A percentile compares a stretch with the other conserved stretches of the same genome.
Conservation (phyloP, 1,140 invertebrate species). For the Caenorhabditis latens region DNA sequence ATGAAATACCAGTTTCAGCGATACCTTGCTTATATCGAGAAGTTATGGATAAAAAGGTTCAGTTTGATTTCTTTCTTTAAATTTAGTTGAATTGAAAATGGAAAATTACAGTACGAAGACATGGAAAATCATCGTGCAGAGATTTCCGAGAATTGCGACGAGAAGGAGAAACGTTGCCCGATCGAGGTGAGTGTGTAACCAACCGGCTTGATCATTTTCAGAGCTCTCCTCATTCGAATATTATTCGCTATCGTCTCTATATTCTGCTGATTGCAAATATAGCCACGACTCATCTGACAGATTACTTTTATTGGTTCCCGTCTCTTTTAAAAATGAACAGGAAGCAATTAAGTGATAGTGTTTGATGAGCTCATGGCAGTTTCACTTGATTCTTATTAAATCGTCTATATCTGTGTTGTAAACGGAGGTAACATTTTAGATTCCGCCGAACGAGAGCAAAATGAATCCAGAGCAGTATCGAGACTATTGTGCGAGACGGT, state of each 20-base stretch:
- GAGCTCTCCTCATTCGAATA: too few species aligned
- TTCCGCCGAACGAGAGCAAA: not conserved
- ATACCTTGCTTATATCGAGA: conserved; percentile 16
- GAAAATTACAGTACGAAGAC: not conserved
- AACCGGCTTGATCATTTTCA: too few species aligned
- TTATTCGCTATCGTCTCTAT: conserved; percentile 21
- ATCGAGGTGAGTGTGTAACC: too few species aligned
- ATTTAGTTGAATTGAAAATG: not conserved
- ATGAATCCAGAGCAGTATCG: not conserved
- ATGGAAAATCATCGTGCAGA: not conserved
- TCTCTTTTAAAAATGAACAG: not conserved
- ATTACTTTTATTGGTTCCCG: conserved; percentile 19
- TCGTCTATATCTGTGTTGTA: not conserved
- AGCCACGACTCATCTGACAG: not conserved
- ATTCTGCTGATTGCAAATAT: not conserved
- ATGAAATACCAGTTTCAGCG: not conserved
- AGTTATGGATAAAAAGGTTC: conserved; percentile 27
- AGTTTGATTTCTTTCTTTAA: not conserved
- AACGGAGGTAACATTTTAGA: not conserved
- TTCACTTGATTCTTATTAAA: not conserved
- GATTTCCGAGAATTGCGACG: too few species aligned
- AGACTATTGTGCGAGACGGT: conserved; percentile 13
- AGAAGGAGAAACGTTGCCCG: too few species aligned
- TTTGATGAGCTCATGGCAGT: not conserved
- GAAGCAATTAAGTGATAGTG: conserved; percentile 36